Conservation (phyloP, 1,140 invertebrate genomes). For the Arctopsyche grandis region DNA sequence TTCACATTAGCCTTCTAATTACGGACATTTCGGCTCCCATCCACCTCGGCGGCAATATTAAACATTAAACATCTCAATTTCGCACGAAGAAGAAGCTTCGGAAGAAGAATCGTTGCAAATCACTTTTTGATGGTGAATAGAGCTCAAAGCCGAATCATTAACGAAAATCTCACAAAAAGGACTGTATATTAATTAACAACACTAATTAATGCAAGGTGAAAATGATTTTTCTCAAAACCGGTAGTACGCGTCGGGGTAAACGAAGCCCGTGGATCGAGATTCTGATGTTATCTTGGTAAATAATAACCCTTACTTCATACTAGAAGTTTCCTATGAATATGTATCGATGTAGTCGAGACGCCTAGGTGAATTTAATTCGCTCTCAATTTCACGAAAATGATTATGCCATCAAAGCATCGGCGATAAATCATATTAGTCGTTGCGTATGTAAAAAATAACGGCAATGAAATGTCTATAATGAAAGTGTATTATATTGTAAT, state of each 20-base stretch:
- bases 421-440: not conserved
- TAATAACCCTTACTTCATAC: too few relatives aligned
- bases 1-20: conserved; percentile 42
- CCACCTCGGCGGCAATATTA: conserved; percentile 6
- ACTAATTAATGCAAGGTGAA: too few relatives aligned
- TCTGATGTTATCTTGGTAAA: too few relatives aligned
- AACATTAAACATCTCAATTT: conserved; percentile 51
- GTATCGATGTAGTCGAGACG: not conserved
- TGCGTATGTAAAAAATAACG: not conserved
- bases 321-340: not conserved
- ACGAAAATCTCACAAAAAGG: too few relatives aligned
- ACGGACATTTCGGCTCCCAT: conserved; percentile 22
- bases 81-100: too few relatives aligned
- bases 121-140: conserved; percentile 47
- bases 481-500: conserved; percentile 8
- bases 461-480: not conserved
- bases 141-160: not conserved
- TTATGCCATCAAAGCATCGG: conserved; percentile 6
- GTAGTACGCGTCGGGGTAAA: too few relatives aligned
- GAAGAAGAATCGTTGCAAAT: conserved; percentile 38
- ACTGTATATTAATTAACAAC: too few relatives aligned
- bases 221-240: too few relatives aligned
- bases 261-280: too few relatives aligned
- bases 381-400: conserved; percentile 7
- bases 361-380: not conserved